Percentiles rank a stretch among this genome's conserved stretches.
phyloP scores from a whole-genome alignment of 2,113 vertebrate genomes.

The Tupaia tana region DNA sequence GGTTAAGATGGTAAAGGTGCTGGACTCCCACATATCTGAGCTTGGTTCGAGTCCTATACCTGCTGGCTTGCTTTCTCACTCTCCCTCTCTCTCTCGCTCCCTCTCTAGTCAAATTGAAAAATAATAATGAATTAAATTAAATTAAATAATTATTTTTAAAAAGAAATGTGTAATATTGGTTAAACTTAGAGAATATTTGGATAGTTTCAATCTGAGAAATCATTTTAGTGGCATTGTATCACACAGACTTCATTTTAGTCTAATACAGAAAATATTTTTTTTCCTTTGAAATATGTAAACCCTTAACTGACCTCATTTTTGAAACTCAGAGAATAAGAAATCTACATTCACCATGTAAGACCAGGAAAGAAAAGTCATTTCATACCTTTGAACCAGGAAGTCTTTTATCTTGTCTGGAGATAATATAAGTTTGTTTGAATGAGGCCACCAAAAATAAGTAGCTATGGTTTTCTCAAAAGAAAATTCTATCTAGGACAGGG shows the following conservation, averaged over 20 bases:
- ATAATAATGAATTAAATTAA: no score
- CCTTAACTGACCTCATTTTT: conserved; percentile 80
- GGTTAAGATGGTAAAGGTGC: no score
- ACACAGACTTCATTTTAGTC: not conserved
- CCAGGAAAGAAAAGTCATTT: conserved; percentile 75
- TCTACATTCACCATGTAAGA: conserved; percentile 67
- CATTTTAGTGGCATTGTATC: not conserved
- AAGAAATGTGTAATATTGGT: not conserved
- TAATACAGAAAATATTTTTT: conserved; percentile 30
- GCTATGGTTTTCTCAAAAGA: conserved; percentile 81
- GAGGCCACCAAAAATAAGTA: conserved; percentile 83
- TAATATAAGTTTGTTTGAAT: conserved; percentile 81
- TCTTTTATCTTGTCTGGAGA: conserved; percentile 60
- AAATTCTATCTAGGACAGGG: conserved; percentile 84
- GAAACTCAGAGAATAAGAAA: conserved; percentile 72
- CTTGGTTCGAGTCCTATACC: no score
- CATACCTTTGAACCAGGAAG: conserved; percentile 64
- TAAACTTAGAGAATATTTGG: not conserved
- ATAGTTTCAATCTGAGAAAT: conserved; percentile 33
- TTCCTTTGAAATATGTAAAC: conserved; percentile 44
- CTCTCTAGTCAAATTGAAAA: no score
- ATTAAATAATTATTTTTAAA: no score
- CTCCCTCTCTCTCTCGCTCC: no score
- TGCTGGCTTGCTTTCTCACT: no score
- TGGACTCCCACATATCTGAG: no score